These are phyloP conservation scores for Leuciscus idus DNA, from an alignment of 2,113 vertebrate species.

Conservation along the genomic window DNA sequence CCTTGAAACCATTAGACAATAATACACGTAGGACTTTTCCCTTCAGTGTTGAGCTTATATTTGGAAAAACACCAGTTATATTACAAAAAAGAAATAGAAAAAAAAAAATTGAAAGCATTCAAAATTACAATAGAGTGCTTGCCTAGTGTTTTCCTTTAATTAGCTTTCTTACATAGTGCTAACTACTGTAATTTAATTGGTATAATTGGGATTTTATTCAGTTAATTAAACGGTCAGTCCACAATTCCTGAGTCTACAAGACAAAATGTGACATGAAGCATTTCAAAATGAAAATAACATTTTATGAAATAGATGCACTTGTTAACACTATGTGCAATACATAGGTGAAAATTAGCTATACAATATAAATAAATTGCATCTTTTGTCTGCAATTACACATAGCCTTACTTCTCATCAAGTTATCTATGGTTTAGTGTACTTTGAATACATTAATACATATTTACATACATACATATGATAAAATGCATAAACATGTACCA, in stretches of 20 bases:
- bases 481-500: conserved; percentile 57
- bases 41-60: background rate
- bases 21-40: background rate
- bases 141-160: background rate
- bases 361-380: conserved; percentile 63
- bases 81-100: background rate
- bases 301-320: conserved; percentile 60
- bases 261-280: conserved; percentile 52
- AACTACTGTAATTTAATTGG: background rate
- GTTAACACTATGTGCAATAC: conserved; percentile 59
- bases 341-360: conserved; percentile 58
- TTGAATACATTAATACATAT: conserved; percentile 56
- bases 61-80: background rate
- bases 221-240: conserved; percentile 5
- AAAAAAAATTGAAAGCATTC: background rate
- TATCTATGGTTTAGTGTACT: conserved; percentile 53
- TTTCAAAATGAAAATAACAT: conserved; percentile 56
- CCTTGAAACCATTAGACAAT: background rate
- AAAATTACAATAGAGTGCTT: background rate
- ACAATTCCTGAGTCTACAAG: conserved; percentile 16
- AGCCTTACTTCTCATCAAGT: conserved; percentile 49
- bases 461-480: conserved; percentile 59
- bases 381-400: conserved; percentile 54
- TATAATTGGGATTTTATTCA: conserved; percentile 11
- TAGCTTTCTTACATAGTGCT: background rate